phyloP scores from a whole-genome alignment of 2,797 vertebrate species.

The Taenioides sp. region DNA sequence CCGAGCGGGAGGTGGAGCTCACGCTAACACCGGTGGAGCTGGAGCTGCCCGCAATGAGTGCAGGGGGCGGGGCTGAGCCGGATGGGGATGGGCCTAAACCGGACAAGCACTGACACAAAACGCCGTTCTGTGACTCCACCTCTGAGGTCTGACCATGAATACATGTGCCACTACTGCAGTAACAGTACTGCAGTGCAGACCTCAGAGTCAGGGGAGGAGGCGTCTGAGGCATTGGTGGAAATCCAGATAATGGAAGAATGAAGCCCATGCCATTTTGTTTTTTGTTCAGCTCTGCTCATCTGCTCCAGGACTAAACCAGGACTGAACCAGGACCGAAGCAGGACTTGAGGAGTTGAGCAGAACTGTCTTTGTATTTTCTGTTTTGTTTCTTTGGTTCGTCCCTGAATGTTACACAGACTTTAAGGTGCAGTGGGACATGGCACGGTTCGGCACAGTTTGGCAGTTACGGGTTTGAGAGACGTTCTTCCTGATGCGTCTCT shows the following conservation, averaged over 20 bases:
- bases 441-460: not conserved
- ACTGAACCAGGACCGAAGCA: not conserved
- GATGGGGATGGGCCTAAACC: not conserved
- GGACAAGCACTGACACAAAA: not conserved
- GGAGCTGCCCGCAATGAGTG: constrained; percentile 7
- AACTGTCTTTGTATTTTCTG: not conserved
- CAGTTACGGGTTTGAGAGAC: constrained; percentile 5
- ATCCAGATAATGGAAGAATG: constrained; percentile 1
- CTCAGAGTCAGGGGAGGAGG: no score
- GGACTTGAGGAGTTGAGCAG: not conserved
- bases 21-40: constrained; percentile 68
- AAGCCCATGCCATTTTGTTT: constrained; percentile 1
- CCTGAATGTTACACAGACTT: not conserved
- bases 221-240: not conserved
- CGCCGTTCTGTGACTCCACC: not conserved
- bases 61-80: constrained; percentile 2
- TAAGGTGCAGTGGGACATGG: no score
- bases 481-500: not conserved
- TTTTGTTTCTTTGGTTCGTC: not conserved
- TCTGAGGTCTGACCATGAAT: not conserved
- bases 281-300: not conserved
- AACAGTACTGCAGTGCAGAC: no score
- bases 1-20: constrained; percentile 71
- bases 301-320: not conserved
- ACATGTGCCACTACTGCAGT: no score